Base-by-base conservation (phyloP, 2,888 invertebrate genomes). In the Sinohyriopsis cumingii region DNA sequence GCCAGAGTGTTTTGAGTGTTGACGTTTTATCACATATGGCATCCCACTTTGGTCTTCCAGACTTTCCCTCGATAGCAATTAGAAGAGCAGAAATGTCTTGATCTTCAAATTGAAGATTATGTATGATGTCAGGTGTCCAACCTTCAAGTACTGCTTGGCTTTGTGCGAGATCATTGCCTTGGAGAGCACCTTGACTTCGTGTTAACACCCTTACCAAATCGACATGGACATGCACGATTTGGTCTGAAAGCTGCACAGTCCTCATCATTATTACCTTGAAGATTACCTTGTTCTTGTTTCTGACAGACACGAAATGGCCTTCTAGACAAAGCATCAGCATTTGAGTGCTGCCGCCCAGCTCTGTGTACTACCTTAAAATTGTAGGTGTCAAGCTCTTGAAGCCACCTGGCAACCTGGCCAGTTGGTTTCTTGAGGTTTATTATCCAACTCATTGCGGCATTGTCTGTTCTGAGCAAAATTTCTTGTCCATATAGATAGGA, bases 361-460 rank as follows among this genome's bases (percentile, higher is more conserved):
- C 72, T 57, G 53, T 72, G 72, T 18, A 61, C 20, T 18, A 72
- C 59, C 3, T 20, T 62, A 15, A 63, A 19, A 25, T 72, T 56
- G 59, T 68, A 69, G 9, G 64, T 63, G 12, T 57, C 72, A 24
- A 69, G 61, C 53, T 68, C 66, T 57, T 69, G 59, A 33, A 33
- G 5, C 28, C 3, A 5, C 28, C 5, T 28, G 28, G 72, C 72
- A 18, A 69, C 61, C n/a, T 77, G 75, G 3, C 69, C 76, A 20
- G 71, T 70, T 5, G 71, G 72, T 7, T 53, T 68, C 67, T 73
- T 73, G 54, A 76, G 63, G 57, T 63, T 72, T 12, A 55, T 22
- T 67, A 77, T 69, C 74, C 77, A 75, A 57, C 67, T 69, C 0
- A 77, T 67, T 60, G 71, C 71, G 25, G 72, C 63, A 63, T 77